These are phyloP conservation scores for Drosophila kanekoi DNA, from an alignment of 2,888 invertebrate species.

Conservation along the genomic window DNA sequence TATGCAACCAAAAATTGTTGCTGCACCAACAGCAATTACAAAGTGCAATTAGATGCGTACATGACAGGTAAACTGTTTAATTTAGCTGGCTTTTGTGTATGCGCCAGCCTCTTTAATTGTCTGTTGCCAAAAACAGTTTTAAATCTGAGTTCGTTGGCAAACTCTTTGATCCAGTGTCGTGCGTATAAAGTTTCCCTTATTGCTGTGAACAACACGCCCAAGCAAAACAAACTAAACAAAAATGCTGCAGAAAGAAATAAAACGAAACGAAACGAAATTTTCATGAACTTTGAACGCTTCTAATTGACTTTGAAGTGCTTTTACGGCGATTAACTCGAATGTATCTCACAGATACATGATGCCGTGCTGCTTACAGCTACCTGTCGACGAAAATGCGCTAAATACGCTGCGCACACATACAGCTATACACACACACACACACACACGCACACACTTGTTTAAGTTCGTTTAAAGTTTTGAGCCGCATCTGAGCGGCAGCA, in stretches of 20 bases:
- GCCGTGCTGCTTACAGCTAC: slow-evolving; percentile 15
- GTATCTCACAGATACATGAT: slow-evolving; percentile 56
- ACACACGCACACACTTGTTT: slow-evolving; percentile 37
- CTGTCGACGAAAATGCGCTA: slow-evolving; percentile 19
- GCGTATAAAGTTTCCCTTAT: slow-evolving; percentile 11
- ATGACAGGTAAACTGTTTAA: slow-evolving; percentile 1
- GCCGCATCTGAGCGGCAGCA: slow-evolving; percentile 37
- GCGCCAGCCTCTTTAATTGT: slow-evolving; percentile 4
- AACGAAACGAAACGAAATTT: slow-evolving; percentile 41
- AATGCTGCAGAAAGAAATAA: slow-evolving; percentile 15
- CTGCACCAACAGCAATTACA: slow-evolving; percentile 27
- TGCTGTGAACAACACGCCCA: slow-evolving; percentile 6
- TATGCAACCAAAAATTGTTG: slow-evolving; percentile 31
- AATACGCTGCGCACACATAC: slow-evolving; percentile 9
- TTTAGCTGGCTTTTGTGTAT: background rate
- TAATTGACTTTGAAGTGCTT: slow-evolving; percentile 72
- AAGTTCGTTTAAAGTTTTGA: slow-evolving; percentile 74
- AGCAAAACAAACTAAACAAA: slow-evolving; percentile 11
- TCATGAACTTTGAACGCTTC: slow-evolving; percentile 58
- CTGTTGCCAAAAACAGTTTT: background rate
- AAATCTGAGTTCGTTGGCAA: background rate
- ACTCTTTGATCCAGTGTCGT: slow-evolving; percentile 29
- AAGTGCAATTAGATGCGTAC: slow-evolving; percentile 26
- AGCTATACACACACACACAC: slow-evolving; percentile 7
- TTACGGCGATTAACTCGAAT: slow-evolving; percentile 70